These are phyloP conservation scores for Botrylloides violaceus DNA, from an alignment of 23 tunicate genomes.

Conservation along the genomic window DNA sequence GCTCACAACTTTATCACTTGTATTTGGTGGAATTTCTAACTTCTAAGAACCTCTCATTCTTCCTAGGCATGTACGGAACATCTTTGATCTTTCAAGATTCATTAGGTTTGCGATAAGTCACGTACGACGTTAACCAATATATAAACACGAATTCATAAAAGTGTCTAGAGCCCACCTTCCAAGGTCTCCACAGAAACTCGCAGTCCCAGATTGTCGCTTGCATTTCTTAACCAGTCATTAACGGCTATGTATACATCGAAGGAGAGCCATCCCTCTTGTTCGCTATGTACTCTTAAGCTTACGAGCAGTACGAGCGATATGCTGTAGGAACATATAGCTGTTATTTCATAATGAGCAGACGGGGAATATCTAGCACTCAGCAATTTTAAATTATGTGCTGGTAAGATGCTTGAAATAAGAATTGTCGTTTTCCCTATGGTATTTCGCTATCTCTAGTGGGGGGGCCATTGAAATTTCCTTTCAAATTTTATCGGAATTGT, in stretches of 20 bases:
- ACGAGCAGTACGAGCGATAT: conserved; percentile 28
- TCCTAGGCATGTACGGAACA: not conserved
- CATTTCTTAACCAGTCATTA: conserved; percentile 42
- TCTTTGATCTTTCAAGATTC: not conserved
- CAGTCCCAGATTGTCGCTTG: conserved; percentile 49
- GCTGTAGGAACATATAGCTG: too few relatives aligned
- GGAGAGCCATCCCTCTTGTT: conserved; percentile 73
- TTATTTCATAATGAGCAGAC: too few relatives aligned
- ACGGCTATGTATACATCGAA: conserved; percentile 53
- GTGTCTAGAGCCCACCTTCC: conserved; percentile 27
- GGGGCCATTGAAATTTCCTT: too few relatives aligned
- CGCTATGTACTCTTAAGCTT: conserved; percentile 35
- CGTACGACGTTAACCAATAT: not conserved
- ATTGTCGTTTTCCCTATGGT: too few relatives aligned
- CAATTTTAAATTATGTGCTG: too few relatives aligned
- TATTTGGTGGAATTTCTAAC: too few relatives aligned
- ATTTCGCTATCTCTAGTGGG: too few relatives aligned
- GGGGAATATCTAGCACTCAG: too few relatives aligned
- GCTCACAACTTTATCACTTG: too few relatives aligned
- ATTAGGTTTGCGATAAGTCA: not conserved
- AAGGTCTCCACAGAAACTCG: conserved; percentile 72
- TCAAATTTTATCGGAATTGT: too few relatives aligned
- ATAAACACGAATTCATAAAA: not conserved
- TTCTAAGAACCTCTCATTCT: too few relatives aligned
- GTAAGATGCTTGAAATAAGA: too few relatives aligned